Base-by-base conservation (phyloP, 1,140 invertebrate species). In the Coelopa frigida region DNA sequence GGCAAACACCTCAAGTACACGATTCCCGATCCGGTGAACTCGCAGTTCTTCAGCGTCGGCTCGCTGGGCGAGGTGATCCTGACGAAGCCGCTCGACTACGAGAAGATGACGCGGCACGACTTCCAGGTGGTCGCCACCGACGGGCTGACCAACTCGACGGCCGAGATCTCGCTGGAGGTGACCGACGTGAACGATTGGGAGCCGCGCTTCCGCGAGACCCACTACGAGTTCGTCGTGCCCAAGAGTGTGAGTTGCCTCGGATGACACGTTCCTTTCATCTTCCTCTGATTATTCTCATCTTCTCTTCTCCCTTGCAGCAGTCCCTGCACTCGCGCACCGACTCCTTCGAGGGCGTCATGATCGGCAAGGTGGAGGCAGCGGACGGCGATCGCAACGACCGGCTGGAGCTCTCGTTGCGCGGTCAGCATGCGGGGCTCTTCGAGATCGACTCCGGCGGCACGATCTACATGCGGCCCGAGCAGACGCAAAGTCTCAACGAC, bases 121-220 rank as follows among this genome's bases (percentile, higher is more conserved):
- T 88, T 94, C 59, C 74, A 83, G 51, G 84, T 90, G n/a, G 80
- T 84, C 62, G 89, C 86, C 7, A 87, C 87, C 3, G 89, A 94
- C 72, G 88, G 87, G 0, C 49, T 63, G 39, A 59, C 56, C 14
- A 70, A 70, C 33, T 61, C 61, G 49, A 81, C 81, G 0, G 75
- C 82, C 2, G 72, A 73, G 27, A 75, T 94, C 0, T 87, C 87
- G 46, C 75, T 95, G 7, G 81, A 82, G 1, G 83, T 95, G 3
- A 72, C 88, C 53, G 86, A 94, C 67, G 85, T 92, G 0, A 95
- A 95, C 62, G 90, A 94, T 64, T 91, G 87, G 87, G 89, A 92
- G 68, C 91, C 91, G 2, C 75, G 87, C 24, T 94, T 95, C 72
- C 77, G 85, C 2, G 84, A 87, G 68, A 80, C 85, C 0, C 83